Evolutionary conservation across 92 coral and sea anemone genomes (phyloP), one percentile per base, ranked within the genome.

Genomic region (Parazoanthus swiftii): DNA sequence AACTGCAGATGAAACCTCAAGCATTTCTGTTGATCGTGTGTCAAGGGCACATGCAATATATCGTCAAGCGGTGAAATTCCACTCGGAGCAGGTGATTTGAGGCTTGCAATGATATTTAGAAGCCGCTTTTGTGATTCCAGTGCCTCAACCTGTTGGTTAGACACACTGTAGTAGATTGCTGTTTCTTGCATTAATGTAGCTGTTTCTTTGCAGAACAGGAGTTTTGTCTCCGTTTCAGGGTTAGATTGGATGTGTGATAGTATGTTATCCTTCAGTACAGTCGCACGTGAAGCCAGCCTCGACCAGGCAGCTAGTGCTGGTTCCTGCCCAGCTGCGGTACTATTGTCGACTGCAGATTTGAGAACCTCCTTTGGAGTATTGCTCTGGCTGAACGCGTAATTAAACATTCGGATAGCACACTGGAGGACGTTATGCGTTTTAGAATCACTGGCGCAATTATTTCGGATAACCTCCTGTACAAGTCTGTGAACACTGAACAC

Each of bases 381-480:
- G 8, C 8, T n/a, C 7, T 9, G 82, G 11, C n/a, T 0, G 26
- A 88, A 81, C 25, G 87, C 79, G 8, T 2, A 58, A 66, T 88
- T 76, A 42, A 88, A 5, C 90, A 88, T 88, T 48, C 90, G 70
- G 48, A 70, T 2, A 10, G 79, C 39, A 21, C 65, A 46, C 67
- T 23, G 44, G 9, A 88, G 48, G 21, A 81, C 80, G 25, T 59
- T 56, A 21, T 58, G 29, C 9, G 68, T 74, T 16, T 81, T 76
- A 9, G 11, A n/a, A 26, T 33, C 46, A 21, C n/a, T 74, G 26
- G 44, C 73, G 59, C 59, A 54, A 54, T 54, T 54, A 18, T 74
- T 84, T n/a, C 44, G n/a, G 10, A 88, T 72, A 4, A 88, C 91
- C 39, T 88, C 81, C 42, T 88, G 91, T 21, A 88, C 91, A 51